Evolutionary conservation across 2,888 invertebrate genomes (phyloP).

Genomic region (Cartodere bifasciata): DNA sequence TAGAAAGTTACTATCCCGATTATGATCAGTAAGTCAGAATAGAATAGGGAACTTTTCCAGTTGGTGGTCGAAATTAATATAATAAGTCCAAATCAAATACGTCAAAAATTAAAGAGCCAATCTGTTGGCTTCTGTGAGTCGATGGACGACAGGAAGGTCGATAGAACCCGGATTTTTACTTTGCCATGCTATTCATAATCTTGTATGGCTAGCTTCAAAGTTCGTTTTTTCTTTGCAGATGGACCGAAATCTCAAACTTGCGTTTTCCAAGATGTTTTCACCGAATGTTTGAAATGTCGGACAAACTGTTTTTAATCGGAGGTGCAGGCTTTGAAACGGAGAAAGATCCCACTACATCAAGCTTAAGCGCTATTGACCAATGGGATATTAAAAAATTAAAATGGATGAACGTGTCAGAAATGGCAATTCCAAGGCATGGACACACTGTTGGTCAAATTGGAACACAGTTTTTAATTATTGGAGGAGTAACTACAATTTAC

Average conservation of each 20-base stretch:
- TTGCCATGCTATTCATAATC: no score
- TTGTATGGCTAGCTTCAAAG: no score
- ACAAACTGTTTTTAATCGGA: slow-evolving; percentile 51
- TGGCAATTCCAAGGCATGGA: slow-evolving; percentile 53
- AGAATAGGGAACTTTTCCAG: no score
- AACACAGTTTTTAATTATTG: slow-evolving; percentile 50
- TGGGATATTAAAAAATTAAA: slow-evolving; percentile 43
- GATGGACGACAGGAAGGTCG: no score
- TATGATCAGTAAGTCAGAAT: slow-evolving; percentile 42
- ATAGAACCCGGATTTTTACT: no score
- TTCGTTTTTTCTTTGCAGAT: slow-evolving; percentile 30
- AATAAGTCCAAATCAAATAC: no score
- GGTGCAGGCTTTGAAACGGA: slow-evolving; percentile 47
- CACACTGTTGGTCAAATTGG: slow-evolving; percentile 52
- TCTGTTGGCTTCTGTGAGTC: no score
- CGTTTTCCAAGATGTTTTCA: slow-evolving; percentile 43
- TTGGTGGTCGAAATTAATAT: no score
- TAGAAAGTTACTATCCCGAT: slow-evolving; percentile 51
- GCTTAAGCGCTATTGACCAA: slow-evolving; percentile 45
- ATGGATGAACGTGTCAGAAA: slow-evolving; percentile 47
- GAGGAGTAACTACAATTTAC: slow-evolving; percentile 52
- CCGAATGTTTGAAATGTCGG: slow-evolving; percentile 41
- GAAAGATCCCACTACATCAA: slow-evolving; percentile 42
- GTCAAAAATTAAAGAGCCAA: no score
- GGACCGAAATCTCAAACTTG: slow-evolving; percentile 43